Conservation (phyloP, 1,140 invertebrate species). For the Scaptomyza hsui region DNA sequence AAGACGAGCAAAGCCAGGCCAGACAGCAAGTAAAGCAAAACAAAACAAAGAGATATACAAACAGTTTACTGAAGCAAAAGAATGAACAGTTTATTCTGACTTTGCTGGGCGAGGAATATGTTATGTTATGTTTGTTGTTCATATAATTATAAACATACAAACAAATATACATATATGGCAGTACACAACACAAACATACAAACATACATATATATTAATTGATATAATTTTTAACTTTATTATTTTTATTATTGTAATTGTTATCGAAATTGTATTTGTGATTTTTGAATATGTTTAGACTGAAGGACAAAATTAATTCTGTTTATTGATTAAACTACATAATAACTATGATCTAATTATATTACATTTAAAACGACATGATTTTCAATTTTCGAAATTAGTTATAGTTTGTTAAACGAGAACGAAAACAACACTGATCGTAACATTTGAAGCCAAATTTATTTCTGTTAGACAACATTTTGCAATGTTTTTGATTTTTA, state of each 20-base stretch:
- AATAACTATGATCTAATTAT: constrained; percentile 46
- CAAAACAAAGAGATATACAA: constrained; percentile 40
- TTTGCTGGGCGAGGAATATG: constrained; percentile 39
- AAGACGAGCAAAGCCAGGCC: constrained; percentile 26
- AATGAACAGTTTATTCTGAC: constrained; percentile 38
- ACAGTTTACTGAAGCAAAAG: constrained; percentile 37
- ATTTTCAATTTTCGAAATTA: constrained; percentile 61
- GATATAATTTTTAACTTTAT: constrained; percentile 74
- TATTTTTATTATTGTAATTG: constrained; percentile 81
- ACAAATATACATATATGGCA: constrained; percentile 18
- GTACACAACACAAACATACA: constrained; percentile 15
- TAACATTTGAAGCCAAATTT: constrained; percentile 57
- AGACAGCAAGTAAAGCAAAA: constrained; percentile 38
- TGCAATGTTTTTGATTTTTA: constrained; percentile 58
- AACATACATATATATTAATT: constrained; percentile 65
- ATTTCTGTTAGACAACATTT: constrained; percentile 39
- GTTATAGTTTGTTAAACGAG: constrained; percentile 51
- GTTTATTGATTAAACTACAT: constrained; percentile 76
- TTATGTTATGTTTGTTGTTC: constrained; percentile 69
- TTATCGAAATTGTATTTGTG: constrained; percentile 83
- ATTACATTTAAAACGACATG: constrained; percentile 36
- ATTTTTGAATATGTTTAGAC: constrained; percentile 83
- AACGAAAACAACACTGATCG: constrained; percentile 48
- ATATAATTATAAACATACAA: constrained; percentile 24
- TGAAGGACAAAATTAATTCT: constrained; percentile 80